phyloP scores from a whole-genome alignment of 2,797 vertebrate genomes.

The Pantherophis alleghaniensis region DNA sequence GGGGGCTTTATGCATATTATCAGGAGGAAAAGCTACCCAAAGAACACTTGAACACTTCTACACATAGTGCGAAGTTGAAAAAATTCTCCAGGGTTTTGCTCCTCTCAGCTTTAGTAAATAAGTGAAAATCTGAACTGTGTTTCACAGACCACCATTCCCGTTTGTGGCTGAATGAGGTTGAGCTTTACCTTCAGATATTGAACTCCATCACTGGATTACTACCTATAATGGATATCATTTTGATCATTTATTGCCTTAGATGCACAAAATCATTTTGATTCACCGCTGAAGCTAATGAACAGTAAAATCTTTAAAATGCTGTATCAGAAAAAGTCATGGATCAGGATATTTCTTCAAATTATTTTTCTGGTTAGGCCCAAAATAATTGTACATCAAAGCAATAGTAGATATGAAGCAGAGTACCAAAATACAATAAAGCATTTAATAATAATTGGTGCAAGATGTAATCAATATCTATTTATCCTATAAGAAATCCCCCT shows the following conservation, averaged over 20 bases:
- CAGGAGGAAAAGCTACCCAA: neutral
- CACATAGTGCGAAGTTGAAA: neutral
- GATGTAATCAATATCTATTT: neutral
- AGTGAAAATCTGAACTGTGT: neutral
- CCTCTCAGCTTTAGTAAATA: neutral
- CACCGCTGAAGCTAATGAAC: neutral
- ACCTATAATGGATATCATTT: neutral
- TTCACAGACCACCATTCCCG: neutral
- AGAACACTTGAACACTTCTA: neutral
- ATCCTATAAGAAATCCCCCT: neutral
- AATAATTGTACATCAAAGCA: neutral
- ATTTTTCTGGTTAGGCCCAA: neutral
- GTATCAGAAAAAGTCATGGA: neutral
- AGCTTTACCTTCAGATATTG: neutral
- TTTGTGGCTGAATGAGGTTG: neutral
- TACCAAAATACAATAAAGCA: neutral
- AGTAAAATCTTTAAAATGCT: neutral
- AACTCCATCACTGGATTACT: neutral
- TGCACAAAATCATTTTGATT: neutral
- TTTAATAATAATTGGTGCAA: neutral
- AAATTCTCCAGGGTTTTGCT: neutral
- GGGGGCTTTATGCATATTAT: neutral
- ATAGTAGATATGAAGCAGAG: neutral
- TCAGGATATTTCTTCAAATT: neutral
- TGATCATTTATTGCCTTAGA: neutral